These are phyloP conservation scores for Vultur gryphus DNA, from an alignment of 2,797 vertebrate species.

Conservation along the genomic window DNA sequence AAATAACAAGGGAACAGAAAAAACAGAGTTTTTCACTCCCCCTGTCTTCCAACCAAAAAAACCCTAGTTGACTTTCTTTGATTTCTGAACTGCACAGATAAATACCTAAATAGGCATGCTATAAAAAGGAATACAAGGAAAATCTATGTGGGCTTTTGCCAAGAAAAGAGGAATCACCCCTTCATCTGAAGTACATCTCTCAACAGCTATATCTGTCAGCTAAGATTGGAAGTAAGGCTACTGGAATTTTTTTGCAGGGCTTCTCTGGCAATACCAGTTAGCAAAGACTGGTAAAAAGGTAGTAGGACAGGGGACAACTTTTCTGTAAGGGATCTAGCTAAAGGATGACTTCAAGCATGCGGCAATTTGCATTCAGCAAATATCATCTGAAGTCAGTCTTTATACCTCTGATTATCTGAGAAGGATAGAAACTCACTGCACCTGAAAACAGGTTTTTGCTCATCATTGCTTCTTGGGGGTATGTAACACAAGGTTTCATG, in stretches of 20 bases:
- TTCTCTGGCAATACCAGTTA: background rate
- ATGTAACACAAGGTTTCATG: background rate
- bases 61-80: background rate
- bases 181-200: background rate
- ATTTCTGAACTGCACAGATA: background rate
- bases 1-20: background rate
- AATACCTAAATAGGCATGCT: background rate
- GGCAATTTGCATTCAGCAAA: background rate
- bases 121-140: background rate
- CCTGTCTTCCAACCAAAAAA: background rate
- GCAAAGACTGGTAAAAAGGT: background rate
- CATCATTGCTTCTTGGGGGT: background rate
- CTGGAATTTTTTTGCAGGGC: background rate
- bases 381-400: background rate
- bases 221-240: background rate
- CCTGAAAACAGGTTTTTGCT: background rate
- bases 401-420: background rate
- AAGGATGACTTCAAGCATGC: background rate
- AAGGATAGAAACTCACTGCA: background rate
- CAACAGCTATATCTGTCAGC: background rate
- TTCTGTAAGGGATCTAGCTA: background rate
- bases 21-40: background rate
- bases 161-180: background rate
- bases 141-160: background rate
- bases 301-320: background rate